Evolutionary conservation across 1,140 invertebrate species (phyloP).

Genomic region (Linepithema humile): DNA sequence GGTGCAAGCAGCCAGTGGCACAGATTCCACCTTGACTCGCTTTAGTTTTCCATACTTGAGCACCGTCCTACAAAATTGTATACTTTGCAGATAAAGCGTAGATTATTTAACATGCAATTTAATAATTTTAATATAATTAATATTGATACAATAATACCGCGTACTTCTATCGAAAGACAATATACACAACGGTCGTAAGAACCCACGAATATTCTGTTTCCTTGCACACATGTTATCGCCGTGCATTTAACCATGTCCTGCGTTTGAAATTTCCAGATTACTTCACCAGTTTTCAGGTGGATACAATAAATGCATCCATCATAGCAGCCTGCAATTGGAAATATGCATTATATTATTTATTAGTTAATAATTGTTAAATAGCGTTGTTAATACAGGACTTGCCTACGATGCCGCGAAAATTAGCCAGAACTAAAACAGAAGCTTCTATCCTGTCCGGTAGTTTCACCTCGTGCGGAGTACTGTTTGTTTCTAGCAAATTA

Average conservation of each 20-base stretch:
- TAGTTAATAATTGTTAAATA: not conserved
- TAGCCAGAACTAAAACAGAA: conserved; percentile 79
- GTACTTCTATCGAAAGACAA: conserved; percentile 86
- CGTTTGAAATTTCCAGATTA: conserved; percentile 87
- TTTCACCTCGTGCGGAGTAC: conserved; percentile 77
- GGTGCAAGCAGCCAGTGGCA: conserved; percentile 85
- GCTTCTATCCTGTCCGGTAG: conserved; percentile 86
- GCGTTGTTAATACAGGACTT: conserved; percentile 36
- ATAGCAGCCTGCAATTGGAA: conserved; percentile 86
- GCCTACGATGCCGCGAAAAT: conserved; percentile 79
- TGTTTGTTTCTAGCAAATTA: conserved; percentile 77
- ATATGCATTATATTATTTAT: conserved; percentile 31
- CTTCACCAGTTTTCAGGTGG: conserved; percentile 83
- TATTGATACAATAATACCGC: conserved; percentile 17
- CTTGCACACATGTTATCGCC: conserved; percentile 82
- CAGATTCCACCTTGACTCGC: conserved; percentile 85
- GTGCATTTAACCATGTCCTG: conserved; percentile 88
- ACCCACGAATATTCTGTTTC: conserved; percentile 86
- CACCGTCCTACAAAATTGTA: conserved; percentile 76
- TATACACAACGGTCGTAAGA: conserved; percentile 89
- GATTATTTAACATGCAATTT: not conserved
- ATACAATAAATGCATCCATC: conserved; percentile 88
- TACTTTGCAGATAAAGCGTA: conserved; percentile 11
- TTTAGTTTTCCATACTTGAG: conserved; percentile 82
- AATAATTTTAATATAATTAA: not conserved